These are phyloP conservation scores for Schizothorax lantsangensis DNA, from an alignment of 2,797 vertebrate genomes.

Conservation along the genomic window DNA sequence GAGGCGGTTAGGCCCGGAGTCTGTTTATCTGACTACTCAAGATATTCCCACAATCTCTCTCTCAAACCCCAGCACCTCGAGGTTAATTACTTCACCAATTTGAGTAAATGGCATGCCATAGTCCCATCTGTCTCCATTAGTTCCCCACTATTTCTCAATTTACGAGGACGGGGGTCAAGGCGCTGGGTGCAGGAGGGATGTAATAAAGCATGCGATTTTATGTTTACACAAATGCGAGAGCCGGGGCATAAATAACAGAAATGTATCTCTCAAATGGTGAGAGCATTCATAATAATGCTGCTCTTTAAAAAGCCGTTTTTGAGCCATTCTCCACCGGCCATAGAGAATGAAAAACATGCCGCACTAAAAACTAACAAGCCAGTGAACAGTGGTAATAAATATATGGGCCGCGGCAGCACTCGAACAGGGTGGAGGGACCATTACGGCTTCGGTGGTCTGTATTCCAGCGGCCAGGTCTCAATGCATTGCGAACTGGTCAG, in stretches of 20 bases:
- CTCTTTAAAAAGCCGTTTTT: conserved; percentile 67
- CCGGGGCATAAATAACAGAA: conserved; percentile 81
- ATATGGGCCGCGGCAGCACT: conserved; percentile 37
- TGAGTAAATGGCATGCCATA: conserved; percentile 94
- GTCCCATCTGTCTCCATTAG: conserved; percentile 94
- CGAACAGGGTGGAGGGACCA: background rate
- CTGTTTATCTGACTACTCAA: conserved; percentile 86
- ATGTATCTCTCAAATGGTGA: conserved; percentile 75
- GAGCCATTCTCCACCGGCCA: conserved; percentile 62
- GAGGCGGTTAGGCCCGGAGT: conserved; percentile 88
- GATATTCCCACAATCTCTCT: conserved; percentile 89
- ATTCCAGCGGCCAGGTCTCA: background rate
- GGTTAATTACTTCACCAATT: conserved; percentile 95
- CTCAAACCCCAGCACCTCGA: conserved; percentile 88
- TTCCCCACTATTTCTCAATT: conserved; percentile 92
- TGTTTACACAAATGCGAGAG: conserved; percentile 88
- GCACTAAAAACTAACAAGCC: conserved; percentile 69
- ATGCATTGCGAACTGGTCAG: background rate
- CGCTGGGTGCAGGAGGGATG: conserved; percentile 87
- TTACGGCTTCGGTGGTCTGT: conserved; percentile 19
- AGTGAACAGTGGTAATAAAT: conserved; percentile 65
- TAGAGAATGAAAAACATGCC: conserved; percentile 61
- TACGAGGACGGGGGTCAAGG: conserved; percentile 90
- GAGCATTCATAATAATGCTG: conserved; percentile 65
- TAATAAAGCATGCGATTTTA: conserved; percentile 92